Percentiles rank a stretch among this genome's conserved stretches.
These are phyloP conservation scores for Andrena fulva DNA, from an alignment of 2,888 invertebrate genomes.

Conservation along the genomic window DNA sequence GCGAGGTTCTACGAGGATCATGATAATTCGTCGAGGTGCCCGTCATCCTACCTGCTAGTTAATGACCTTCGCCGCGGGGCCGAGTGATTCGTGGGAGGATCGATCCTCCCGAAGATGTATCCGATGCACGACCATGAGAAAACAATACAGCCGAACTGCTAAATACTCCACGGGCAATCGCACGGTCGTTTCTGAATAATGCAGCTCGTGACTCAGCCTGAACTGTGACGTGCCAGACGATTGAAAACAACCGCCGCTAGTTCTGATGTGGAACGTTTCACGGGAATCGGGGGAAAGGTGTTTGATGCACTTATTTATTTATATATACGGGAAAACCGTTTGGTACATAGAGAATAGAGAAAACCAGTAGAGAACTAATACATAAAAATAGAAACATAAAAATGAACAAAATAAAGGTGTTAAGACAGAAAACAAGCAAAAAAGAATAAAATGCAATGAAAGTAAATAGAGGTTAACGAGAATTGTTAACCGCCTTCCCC, in stretches of 20 bases:
- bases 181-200: slow-evolving; percentile 25
- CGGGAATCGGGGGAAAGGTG: not conserved
- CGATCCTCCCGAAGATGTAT: slow-evolving; percentile 54
- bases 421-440: too few relatives aligned
- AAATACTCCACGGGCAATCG: slow-evolving; percentile 30
- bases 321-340: too few relatives aligned
- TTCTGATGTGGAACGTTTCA: not conserved
- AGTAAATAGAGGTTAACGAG: too few relatives aligned
- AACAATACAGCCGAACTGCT: slow-evolving; percentile 27
- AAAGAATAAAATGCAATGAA: too few relatives aligned
- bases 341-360: too few relatives aligned
- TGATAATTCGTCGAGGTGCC: slow-evolving; percentile 74
- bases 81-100: slow-evolving; percentile 77
- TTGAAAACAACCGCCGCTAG: not conserved
- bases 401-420: too few relatives aligned
- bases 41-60: slow-evolving; percentile 68
- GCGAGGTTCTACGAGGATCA: slow-evolving; percentile 65
- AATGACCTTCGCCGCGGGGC: slow-evolving; percentile 66
- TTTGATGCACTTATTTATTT: too few relatives aligned
- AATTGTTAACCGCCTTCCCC: too few relatives aligned
- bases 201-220: slow-evolving; percentile 31
- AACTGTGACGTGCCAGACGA: slow-evolving; percentile 3
- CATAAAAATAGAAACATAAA: too few relatives aligned
- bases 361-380: too few relatives aligned
- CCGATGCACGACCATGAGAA: slow-evolving; percentile 55